phyloP scores from a whole-genome alignment of 2,888 invertebrate genomes.

The Empis stercorea region DNA sequence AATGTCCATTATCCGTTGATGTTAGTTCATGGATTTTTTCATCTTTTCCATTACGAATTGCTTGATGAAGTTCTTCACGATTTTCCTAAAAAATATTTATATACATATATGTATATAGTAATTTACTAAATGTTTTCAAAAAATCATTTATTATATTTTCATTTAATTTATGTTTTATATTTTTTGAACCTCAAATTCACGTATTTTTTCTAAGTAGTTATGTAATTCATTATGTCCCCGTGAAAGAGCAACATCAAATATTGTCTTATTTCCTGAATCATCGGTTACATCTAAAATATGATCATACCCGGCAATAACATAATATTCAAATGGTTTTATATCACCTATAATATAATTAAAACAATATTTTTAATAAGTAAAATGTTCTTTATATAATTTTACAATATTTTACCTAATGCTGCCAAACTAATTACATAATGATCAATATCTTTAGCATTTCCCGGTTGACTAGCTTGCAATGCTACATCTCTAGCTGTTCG shows the following conservation, averaged over 20 bases:
- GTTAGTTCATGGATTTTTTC: conserved; percentile 44
- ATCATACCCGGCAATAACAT: conserved; percentile 70
- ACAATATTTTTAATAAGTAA: background rate
- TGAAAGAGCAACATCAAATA: conserved; percentile 55
- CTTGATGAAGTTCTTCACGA: conserved; percentile 62
- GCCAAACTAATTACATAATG: conserved; percentile 64
- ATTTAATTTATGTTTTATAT: no score
- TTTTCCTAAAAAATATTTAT: conserved; percentile 50
- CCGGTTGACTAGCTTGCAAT: conserved; percentile 59
- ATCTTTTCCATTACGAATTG: conserved; percentile 53
- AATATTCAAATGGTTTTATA: conserved; percentile 44
- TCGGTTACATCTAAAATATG: conserved; percentile 70
- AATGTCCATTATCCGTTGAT: conserved; percentile 28
- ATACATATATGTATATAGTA: no score
- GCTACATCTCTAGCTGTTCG: conserved; percentile 79
- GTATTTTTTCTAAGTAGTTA: conserved; percentile 56
- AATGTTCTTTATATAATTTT: background rate
- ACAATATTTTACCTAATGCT: conserved; percentile 48
- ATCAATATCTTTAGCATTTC: conserved; percentile 73
- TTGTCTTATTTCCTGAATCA: conserved; percentile 50
- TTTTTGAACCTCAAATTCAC: conserved; percentile 71
- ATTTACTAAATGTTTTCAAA: no score
- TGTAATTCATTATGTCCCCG: conserved; percentile 55
- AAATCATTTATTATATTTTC: conserved; percentile 1
- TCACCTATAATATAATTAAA: conserved; percentile 40